Evolutionary conservation across 2,113 vertebrate genomes (phyloP), one percentile per base, ranked within the genome.

Genomic region (Gorilla gorilla): DNA sequence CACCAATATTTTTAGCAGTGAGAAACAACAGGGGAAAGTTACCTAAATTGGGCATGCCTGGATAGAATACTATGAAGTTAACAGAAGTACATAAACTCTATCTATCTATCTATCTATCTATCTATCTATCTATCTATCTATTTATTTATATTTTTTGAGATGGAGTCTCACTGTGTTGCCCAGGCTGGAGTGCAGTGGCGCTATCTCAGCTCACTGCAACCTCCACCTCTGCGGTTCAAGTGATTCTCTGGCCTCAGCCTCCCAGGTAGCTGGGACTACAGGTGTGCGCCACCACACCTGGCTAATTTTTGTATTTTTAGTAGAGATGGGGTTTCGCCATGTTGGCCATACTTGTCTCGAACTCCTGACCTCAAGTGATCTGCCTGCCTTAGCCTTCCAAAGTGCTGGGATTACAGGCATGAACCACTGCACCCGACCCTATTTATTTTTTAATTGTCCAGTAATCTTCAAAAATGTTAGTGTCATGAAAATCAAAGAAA

Each of bases 391-490:
- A 35, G 66, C 30, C 32, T 68, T 2, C 32, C 66, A 68, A n/a
- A 68, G 16, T 68, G 66, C 16, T 64, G 61, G 61, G 61, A 64
- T 64, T 64, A 32, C 61, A 64, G 12, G 61, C 27, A 13, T 14
- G 27, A 68, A 30, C 66, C 66, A 68, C 66, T 35, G 32, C 32
- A 8, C 66, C 16, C 3, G 3, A 18, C 3, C 16, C 35, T 59
- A 18, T 75, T 84, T 68, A 23, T 23, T 38, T 94, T 68, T 92
- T n/a, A 11, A 75, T 8, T 86, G 52, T 18, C 27, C 16, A 61
- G 45, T 78, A 57, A 86, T 94, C n/a, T 95, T 88, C 32, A 85
- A 97, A 96, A 92, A 76, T 48, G 85, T 55, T 35, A 43, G 7
- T 6, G 25, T 96, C 80, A 68, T 59, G 25, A 55, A 75, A 80